phyloP scores from a whole-genome alignment of 2,113 vertebrate species.

The Python bivittatus region DNA sequence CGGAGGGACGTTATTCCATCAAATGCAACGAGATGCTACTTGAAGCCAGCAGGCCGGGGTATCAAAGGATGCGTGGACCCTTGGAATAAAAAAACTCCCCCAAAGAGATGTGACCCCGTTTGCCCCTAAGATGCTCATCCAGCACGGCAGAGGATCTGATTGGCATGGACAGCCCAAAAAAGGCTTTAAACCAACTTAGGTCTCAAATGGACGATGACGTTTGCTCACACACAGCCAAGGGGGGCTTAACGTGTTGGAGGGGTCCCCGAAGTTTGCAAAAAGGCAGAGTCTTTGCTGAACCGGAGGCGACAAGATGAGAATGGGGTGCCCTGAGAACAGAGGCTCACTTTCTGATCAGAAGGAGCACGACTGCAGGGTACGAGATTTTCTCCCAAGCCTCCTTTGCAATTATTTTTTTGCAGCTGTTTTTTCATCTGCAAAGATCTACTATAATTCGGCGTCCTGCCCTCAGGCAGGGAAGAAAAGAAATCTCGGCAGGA shows the following conservation, averaged over 20 bases:
- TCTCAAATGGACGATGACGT: too few species aligned
- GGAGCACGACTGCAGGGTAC: neutral
- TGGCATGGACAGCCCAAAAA: too few species aligned
- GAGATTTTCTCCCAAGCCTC: neutral
- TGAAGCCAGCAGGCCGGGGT: accelerated
- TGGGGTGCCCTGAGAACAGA: too few species aligned
- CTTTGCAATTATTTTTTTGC: neutral
- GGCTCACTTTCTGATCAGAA: neutral
- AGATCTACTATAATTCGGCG: neutral
- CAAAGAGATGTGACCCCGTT: neutral
- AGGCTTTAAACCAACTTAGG: too few species aligned
- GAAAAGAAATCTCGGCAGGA: neutral
- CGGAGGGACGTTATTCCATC: conserved; percentile 44
- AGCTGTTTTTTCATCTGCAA: neutral
- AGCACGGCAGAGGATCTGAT: too few species aligned
- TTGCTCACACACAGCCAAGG: too few species aligned
- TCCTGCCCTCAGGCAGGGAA: neutral
- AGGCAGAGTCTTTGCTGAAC: too few species aligned
- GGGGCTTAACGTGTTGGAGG: too few species aligned
- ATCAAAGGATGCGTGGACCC: neutral
- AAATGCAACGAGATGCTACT: conserved; percentile 24
- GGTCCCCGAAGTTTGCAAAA: too few species aligned
- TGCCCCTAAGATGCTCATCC: neutral
- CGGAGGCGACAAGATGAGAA: too few species aligned
- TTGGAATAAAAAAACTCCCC: neutral